Percentiles rank a stretch among this genome's conserved stretches.
Evolutionary conservation across 1,140 invertebrate species (phyloP).

Genomic region (Drosophila prosaltans): DNA sequence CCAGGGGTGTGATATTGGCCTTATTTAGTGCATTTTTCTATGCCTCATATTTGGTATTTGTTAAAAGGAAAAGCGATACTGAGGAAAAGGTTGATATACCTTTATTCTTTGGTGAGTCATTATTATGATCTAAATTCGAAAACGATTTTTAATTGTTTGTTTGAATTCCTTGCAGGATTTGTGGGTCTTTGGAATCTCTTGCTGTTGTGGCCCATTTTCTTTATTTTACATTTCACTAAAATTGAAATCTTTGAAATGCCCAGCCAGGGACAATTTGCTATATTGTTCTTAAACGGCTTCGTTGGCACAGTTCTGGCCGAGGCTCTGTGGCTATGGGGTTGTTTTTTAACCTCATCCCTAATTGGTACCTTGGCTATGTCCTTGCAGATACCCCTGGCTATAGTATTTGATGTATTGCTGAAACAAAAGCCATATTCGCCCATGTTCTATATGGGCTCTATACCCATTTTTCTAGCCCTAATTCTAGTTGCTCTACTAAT

Average conservation of each 20-base stretch:
- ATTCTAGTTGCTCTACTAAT: constrained; percentile 89
- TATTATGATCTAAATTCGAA: not conserved
- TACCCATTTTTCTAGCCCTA: constrained; percentile 92
- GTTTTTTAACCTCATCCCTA: constrained; percentile 94
- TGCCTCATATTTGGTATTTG: constrained; percentile 92
- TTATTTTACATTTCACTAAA: constrained; percentile 90
- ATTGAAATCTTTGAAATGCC: constrained; percentile 93
- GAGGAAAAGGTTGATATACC: constrained; percentile 95
- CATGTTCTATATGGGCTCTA: constrained; percentile 91
- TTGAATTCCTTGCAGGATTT: constrained; percentile 86
- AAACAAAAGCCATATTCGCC: constrained; percentile 89
- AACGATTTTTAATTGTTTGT: not conserved
- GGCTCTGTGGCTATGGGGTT: constrained; percentile 95
- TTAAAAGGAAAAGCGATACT: constrained; percentile 91
- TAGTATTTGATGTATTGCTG: constrained; percentile 91
- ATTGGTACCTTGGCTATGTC: constrained; percentile 92
- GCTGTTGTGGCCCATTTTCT: constrained; percentile 93
- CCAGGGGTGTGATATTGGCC: constrained; percentile 89
- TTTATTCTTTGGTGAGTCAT: constrained; percentile 92
- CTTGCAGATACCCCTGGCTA: constrained; percentile 93
- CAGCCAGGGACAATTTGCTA: constrained; percentile 89
- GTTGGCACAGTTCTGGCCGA: constrained; percentile 94
- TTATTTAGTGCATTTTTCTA: constrained; percentile 93
- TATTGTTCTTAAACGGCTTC: constrained; percentile 92
- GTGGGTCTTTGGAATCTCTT: constrained; percentile 93